phyloP scores from a whole-genome alignment of 2,113 vertebrate genomes.

The Syngnathus typhle region DNA sequence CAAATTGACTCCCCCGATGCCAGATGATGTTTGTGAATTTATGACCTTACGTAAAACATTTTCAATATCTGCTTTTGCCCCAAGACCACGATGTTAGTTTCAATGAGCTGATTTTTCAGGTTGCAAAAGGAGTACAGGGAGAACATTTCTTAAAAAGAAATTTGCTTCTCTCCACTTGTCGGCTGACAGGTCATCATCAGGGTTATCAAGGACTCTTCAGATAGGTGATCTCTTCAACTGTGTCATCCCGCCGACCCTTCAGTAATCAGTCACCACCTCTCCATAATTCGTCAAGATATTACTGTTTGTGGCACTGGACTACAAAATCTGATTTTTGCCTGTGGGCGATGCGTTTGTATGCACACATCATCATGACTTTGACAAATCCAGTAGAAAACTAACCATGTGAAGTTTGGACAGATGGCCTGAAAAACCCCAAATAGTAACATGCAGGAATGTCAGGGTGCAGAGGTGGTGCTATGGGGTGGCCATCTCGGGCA shows the following conservation, averaged over 20 bases:
- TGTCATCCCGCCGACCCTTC: neutral
- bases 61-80: slow-evolving; percentile 29
- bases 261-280: neutral
- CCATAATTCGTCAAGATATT: slow-evolving; percentile 1
- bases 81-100: slow-evolving; percentile 32
- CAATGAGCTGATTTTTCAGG: slow-evolving; percentile 22
- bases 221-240: slow-evolving; percentile 1
- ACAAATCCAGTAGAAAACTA: neutral
- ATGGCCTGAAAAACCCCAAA: neutral
- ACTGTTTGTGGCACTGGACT: slow-evolving; percentile 4
- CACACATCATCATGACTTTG: neutral
- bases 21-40: slow-evolving; percentile 39
- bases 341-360: slow-evolving; percentile 4
- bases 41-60: slow-evolving; percentile 44
- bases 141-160: slow-evolving; percentile 25
- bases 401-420: neutral
- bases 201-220: slow-evolving; percentile 10
- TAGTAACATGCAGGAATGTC: neutral
- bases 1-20: neutral
- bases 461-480: no score
- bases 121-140: slow-evolving; percentile 10
- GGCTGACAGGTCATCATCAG: slow-evolving; percentile 17
- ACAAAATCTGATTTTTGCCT: slow-evolving; percentile 5
- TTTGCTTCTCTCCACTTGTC: slow-evolving; percentile 9
- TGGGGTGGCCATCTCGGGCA: no score